Evolutionary conservation across 2,888 invertebrate genomes (phyloP).

Genomic region (Eupithecia tripunctaria): DNA sequence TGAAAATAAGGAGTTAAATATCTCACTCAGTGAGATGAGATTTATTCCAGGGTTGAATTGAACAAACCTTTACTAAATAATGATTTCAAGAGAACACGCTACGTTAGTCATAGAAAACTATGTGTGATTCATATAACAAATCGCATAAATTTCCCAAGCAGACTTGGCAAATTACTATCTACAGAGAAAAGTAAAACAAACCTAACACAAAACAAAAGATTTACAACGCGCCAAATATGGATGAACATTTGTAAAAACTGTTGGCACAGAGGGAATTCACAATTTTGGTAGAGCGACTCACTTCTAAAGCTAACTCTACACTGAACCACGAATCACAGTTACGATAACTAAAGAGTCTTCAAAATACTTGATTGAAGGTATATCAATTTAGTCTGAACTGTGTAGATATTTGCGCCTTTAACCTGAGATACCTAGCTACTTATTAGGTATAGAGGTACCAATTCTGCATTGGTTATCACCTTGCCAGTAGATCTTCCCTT

Average conservation of each 20-base stretch:
- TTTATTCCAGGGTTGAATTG: not conserved
- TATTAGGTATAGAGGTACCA: too few relatives aligned
- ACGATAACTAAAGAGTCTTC: not conserved
- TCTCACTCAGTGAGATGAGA: too few relatives aligned
- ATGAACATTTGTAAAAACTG: constrained; percentile 27
- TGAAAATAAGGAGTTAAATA: too few relatives aligned
- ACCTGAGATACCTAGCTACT: too few relatives aligned
- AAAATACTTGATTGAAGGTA: not conserved
- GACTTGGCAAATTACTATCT: constrained; percentile 28
- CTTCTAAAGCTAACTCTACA: not conserved
- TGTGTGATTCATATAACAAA: constrained; percentile 22
- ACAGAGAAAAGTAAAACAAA: constrained; percentile 28
- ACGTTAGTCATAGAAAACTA: not conserved
- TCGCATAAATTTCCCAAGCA: constrained; percentile 23
- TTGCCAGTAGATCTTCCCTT: too few relatives aligned
- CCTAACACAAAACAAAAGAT: constrained; percentile 27
- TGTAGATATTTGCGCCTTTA: too few relatives aligned
- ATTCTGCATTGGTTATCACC: too few relatives aligned
- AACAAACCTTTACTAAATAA: not conserved
- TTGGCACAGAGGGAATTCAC: constrained; percentile 19
- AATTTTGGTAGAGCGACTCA: constrained; percentile 1
- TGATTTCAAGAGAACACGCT: not conserved
- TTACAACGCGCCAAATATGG: constrained; percentile 30
- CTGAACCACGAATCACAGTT: not conserved
- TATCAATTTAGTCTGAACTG: too few relatives aligned